Evolutionary conservation across 2,113 vertebrate genomes (phyloP).

Genomic region (Calypte anna): DNA sequence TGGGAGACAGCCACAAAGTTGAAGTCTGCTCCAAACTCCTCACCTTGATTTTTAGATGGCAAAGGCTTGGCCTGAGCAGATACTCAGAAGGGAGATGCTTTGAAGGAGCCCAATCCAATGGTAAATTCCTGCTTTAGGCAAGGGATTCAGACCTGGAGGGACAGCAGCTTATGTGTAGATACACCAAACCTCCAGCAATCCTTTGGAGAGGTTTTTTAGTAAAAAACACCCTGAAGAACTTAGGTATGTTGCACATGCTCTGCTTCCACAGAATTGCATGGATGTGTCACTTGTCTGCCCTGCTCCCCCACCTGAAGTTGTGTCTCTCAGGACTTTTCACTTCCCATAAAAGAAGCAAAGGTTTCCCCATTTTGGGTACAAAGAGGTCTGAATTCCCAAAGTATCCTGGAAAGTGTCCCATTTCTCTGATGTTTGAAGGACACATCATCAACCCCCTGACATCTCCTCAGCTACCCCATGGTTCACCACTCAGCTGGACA

Average conservation of each 20-base stretch:
- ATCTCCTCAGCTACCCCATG: not conserved
- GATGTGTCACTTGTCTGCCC: accelerated
- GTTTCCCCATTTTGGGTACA: not conserved
- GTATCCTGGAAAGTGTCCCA: not conserved
- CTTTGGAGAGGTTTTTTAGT: not conserved
- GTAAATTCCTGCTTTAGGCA: not conserved
- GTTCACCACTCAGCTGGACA: not conserved
- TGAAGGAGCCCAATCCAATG: not conserved
- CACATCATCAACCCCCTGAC: not conserved
- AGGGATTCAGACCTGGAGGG: not conserved
- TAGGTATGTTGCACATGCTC: accelerated
- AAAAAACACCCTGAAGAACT: not conserved
- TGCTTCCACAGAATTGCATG: not conserved
- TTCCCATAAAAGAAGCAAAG: not conserved
- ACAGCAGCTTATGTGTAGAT: not conserved
- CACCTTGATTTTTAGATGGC: not conserved
- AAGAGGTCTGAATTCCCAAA: not conserved
- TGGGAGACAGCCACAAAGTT: not conserved
- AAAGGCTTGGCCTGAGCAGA: not conserved
- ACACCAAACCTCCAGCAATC: accelerated
- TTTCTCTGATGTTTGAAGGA: not conserved
- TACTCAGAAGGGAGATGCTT: not conserved
- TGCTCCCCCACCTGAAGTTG: not conserved
- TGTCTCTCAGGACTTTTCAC: not conserved
- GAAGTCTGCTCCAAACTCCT: not conserved